Base-by-base conservation (phyloP, 2,888 invertebrate genomes). In the Lucinisca nassula region DNA sequence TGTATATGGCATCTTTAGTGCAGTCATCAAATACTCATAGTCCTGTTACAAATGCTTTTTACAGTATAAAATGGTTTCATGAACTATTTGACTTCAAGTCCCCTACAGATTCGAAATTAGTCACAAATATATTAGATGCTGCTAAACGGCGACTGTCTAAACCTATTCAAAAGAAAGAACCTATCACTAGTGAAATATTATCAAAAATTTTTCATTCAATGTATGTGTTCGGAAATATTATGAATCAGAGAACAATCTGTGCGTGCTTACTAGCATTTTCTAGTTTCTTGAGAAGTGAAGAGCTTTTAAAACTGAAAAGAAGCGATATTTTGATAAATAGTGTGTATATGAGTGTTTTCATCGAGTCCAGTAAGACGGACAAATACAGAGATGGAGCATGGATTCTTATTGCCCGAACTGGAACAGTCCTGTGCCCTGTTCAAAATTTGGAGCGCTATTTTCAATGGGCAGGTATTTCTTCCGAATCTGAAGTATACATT, bases 21-120 rank as follows among this genome's bases (percentile, higher is more conserved):
- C 85, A 87, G 58, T 14, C 51, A 0, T 38, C 78, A 45, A 85
- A 79, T 58, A 76, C 87, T 38, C 78, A 79, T 21, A 67, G 82
- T 88, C 82, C 88, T 14, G 27, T 88, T 45, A 82, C 72, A 17
- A 74, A 80, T 30, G 85, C 85, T 12, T 86, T 84, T 77, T 88
- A 88, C 74, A 83, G 80, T 35, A 51, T 88, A n/a, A 83, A 88
- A 78, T 85, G 88, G 79, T 61, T 78, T 32, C 85, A 85, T 79
- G 79, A 83, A 72, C 38, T 85, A 10, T 55, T 75, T 72, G 72
- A 82, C 77, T 70, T 83, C 27, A 30, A 40, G 1, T 79, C 83
- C 70, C 88, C 85, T n/a, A 88, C 88, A 24, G 77, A 88, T 58
- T 83, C 76, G 8, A 58, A 67, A 30, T 82, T 82, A 35, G 76